Percentiles rank a stretch among this genome's conserved stretches.
Conservation (phyloP, 2,888 invertebrate genomes). For the Dryadula phaetusa region DNA sequence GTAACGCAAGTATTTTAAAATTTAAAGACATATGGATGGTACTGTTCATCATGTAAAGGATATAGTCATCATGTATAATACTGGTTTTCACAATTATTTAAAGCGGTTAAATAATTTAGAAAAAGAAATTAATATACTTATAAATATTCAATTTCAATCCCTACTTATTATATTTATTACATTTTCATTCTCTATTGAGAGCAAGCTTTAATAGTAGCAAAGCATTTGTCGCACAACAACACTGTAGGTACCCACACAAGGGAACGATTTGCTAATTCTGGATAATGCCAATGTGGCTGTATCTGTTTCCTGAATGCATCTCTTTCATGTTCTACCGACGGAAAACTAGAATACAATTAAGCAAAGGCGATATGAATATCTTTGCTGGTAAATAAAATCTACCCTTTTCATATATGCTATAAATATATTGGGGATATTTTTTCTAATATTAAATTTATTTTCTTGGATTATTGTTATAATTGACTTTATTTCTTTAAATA, state of each 20-base stretch:
- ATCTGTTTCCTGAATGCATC: slow-evolving; percentile 73
- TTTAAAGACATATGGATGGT: too few relatives aligned
- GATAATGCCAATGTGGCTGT: slow-evolving; percentile 52
- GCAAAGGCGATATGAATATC: not conserved
- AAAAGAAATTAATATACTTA: not conserved
- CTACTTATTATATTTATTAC: not conserved
- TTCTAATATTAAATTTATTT: too few relatives aligned
- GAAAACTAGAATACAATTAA: slow-evolving; percentile 25
- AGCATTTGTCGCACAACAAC: slow-evolving; percentile 23
- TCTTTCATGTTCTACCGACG: slow-evolving; percentile 48
- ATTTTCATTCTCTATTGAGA: not conserved
- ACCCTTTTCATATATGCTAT: too few relatives aligned
- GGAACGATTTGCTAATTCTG: slow-evolving; percentile 69
- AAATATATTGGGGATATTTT: too few relatives aligned
- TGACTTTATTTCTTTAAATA: too few relatives aligned
- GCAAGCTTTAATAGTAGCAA: not conserved
- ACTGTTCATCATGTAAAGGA: too few relatives aligned
- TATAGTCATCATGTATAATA: too few relatives aligned
- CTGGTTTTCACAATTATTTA: too few relatives aligned
- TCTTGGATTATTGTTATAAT: too few relatives aligned
- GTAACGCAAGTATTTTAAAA: too few relatives aligned
- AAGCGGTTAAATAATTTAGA: too few relatives aligned
- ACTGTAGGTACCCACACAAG: slow-evolving; percentile 41
- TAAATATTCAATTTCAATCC: not conserved
- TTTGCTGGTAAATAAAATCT: not conserved